A percentile compares a stretch with the other conserved stretches of the same genome.
phyloP scores from a whole-genome alignment of 2,888 invertebrate genomes.

The Pachymerium ferrugineum region DNA sequence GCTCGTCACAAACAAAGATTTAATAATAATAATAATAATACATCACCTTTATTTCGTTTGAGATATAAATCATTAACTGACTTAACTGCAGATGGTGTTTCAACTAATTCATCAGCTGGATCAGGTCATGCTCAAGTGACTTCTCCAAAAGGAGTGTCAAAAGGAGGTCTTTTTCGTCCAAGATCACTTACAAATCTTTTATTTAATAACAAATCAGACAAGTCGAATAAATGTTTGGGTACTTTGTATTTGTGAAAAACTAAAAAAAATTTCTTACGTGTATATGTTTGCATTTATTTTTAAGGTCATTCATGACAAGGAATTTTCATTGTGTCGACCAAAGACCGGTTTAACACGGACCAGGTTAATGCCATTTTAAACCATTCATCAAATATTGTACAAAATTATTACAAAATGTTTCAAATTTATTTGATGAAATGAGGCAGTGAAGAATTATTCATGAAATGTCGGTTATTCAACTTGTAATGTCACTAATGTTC shows the following conservation, averaged over 20 bases:
- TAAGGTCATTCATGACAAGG: not conserved
- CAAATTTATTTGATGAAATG: not conserved
- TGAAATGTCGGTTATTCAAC: conserved; percentile 1
- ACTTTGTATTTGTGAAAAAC: conserved; percentile 56
- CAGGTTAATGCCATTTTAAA: not conserved
- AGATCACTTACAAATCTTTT: conserved; percentile 81
- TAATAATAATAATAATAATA: conserved; percentile 65
- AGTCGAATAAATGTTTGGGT: conserved; percentile 54
- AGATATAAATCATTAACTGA: conserved; percentile 53
- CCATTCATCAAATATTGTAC: not conserved
- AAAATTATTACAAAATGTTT: not conserved
- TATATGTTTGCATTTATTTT: not conserved
- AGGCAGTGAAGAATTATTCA: not conserved
- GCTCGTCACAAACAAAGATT: conserved; percentile 60
- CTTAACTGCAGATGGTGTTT: conserved; percentile 59
- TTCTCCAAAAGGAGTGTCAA: conserved; percentile 9
- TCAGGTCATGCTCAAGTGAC: conserved; percentile 57
- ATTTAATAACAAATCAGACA: conserved; percentile 41
- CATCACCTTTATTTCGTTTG: conserved; percentile 61
- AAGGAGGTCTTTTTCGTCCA: conserved; percentile 63
- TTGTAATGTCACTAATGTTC: not conserved
- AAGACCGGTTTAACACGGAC: not conserved
- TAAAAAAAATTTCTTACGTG: not conserved
- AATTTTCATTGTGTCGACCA: not conserved
- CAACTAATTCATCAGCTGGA: conserved; percentile 82